A percentile compares a stretch with the other conserved stretches of the same genome.
Evolutionary conservation across 2,888 invertebrate species (phyloP).

Genomic region (Leucoma salicis): DNA sequence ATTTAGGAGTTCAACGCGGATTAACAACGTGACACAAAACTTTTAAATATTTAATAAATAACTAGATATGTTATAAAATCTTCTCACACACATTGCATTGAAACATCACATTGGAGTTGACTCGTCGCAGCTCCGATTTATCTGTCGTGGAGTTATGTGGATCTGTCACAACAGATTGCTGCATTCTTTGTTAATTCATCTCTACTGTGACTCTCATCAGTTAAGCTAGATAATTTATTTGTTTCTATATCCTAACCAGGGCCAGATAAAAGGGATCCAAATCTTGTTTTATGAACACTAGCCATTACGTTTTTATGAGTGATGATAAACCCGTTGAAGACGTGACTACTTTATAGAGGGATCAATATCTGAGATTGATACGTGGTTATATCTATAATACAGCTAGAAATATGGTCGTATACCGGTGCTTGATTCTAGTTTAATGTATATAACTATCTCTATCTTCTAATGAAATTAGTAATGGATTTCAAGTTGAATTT

Average conservation of each 20-base stretch:
- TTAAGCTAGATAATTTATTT: conserved; percentile 17
- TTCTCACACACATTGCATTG: background rate
- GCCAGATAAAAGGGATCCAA: conserved; percentile 12
- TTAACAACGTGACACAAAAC: no score
- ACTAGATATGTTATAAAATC: no score
- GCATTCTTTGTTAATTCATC: conserved; percentile 20
- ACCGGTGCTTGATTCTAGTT: no score
- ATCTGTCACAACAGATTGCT: conserved; percentile 20
- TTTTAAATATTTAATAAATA: no score
- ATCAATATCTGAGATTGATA: conserved; percentile 3
- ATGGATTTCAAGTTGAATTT: no score
- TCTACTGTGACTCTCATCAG: conserved; percentile 20
- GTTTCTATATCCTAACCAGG: conserved; percentile 7
- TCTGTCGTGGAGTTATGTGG: background rate
- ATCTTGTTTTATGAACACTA: conserved; percentile 18
- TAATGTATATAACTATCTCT: no score
- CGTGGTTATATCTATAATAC: no score
- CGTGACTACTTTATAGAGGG: background rate
- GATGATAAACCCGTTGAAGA: conserved; percentile 12
- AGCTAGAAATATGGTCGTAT: no score
- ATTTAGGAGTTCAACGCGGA: no score
- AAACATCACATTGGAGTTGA: background rate
- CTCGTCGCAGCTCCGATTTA: background rate
- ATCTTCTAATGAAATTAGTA: no score
- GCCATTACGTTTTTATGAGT: conserved; percentile 21